Base-by-base conservation (phyloP, 1,140 invertebrate genomes). In the Maconellicoccus hirsutus region DNA sequence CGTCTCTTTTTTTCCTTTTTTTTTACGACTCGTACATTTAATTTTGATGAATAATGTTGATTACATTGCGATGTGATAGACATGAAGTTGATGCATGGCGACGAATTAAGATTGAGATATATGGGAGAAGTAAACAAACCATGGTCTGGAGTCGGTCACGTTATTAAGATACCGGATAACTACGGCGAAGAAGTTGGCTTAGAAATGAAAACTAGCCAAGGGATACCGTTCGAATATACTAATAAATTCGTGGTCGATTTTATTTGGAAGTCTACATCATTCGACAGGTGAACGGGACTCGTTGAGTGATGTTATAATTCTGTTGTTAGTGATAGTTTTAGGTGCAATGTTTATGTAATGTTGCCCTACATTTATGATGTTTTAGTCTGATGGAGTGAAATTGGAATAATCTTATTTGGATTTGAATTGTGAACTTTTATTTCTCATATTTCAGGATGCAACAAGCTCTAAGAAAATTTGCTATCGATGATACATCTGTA, bases 131-230 rank as follows among this genome's bases (percentile, higher is more conserved):
- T 93, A 73, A 93, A 95, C 77, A 63, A 61, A 61, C 59, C 59
- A 8, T 61, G 59, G 59, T 61, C 88, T 29, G 94, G 94, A 25
- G 90, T 98, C 26, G 97, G 97, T 0, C 89, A 92, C 74, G 96
- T 99, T 22, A 98, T 99, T 75, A 99, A 99, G 82, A 96, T 99
- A 72, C 96, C 98, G 0, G 97, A 99, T 78, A 98, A 98, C 81
- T 98, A 93, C 79, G 95, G 94, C 21, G 97, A 99, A 78, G 97
- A 99, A 80, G 94, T 99, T 16, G 96, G 96, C 0, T 89, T 99
- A 25, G 97, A 99, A 79, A 79, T 99, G 75, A 98, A 98, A 78
- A 89, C 87, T 73, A 93, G 91, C 75, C 86, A 87, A 19, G 92
- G 91, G 19, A 93, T 94, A 0, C 95, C 96, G 0, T 89, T 89